phyloP scores from a whole-genome alignment of 1,140 invertebrate genomes.

The Cotesia glomerata region DNA sequence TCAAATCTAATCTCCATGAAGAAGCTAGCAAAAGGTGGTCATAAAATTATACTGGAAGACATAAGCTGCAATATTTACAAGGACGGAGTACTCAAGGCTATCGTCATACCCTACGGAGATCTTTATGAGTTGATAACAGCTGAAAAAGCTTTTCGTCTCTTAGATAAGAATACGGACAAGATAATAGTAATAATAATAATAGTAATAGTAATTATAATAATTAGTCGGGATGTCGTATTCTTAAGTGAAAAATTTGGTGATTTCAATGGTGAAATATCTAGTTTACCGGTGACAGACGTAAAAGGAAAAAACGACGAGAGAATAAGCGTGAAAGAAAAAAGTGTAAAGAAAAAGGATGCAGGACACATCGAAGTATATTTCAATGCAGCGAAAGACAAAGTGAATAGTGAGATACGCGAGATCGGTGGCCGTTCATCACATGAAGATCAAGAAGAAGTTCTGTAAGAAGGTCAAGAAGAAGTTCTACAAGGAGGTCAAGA shows the following conservation, averaged over 20 bases:
- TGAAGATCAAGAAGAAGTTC: no score
- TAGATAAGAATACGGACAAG: conserved; percentile 9
- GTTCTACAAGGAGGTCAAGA: not conserved
- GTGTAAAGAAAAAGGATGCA: not conserved
- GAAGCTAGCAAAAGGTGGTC: conserved; percentile 44
- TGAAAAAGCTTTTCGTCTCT: conserved; percentile 19
- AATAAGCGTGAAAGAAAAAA: not conserved
- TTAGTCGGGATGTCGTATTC: not conserved
- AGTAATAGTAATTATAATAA: no score
- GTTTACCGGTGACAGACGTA: not conserved
- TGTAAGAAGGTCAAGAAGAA: not conserved
- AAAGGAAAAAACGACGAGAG: not conserved
- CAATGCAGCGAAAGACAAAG: not conserved
- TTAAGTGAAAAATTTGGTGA: conserved; percentile 35
- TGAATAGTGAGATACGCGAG: not conserved
- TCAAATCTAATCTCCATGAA: conserved; percentile 46
- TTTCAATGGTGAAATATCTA: not conserved
- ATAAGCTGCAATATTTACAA: conserved; percentile 42
- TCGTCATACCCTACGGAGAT: not conserved
- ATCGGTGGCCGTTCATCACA: not conserved
- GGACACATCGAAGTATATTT: no score
- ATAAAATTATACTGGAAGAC: conserved; percentile 41
- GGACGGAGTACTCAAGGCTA: conserved; percentile 15
- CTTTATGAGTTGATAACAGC: conserved; percentile 10
- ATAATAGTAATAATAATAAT: no score